A percentile compares a stretch with the other conserved stretches of the same genome.
phyloP scores from a whole-genome alignment of 2,888 invertebrate genomes.

The Cantharis flavilabris region DNA sequence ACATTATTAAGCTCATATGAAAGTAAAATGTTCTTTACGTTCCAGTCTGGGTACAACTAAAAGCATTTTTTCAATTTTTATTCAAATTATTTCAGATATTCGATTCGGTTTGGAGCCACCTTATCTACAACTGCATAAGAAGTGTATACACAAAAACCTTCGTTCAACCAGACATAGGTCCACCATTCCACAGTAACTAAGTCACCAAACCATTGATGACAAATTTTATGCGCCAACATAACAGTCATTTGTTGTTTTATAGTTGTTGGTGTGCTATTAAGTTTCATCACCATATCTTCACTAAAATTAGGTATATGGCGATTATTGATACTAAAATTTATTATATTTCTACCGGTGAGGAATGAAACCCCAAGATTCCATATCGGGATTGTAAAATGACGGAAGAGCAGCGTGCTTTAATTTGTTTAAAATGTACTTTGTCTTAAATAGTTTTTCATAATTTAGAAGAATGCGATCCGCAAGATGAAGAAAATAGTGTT shows the following conservation, averaged over 20 bases:
- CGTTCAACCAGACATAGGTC: constrained; percentile 68
- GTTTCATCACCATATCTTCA: constrained; percentile 62
- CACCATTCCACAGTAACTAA: constrained; percentile 68
- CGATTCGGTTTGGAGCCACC: constrained; percentile 23
- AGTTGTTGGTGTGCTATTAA: constrained; percentile 53
- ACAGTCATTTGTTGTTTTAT: constrained; percentile 56
- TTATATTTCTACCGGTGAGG: not conserved
- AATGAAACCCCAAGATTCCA: not conserved
- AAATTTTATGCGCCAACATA: constrained; percentile 66
- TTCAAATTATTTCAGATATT: not conserved
- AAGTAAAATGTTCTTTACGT: constrained; percentile 12
- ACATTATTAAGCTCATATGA: not conserved
- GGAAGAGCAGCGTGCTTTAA: not conserved
- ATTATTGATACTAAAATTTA: not conserved
- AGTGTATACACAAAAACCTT: constrained; percentile 70
- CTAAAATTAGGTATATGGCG: constrained; percentile 46
- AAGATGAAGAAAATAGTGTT: not conserved
- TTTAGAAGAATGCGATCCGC: not conserved
- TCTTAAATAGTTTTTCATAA: not conserved
- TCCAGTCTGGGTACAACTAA: constrained; percentile 14
- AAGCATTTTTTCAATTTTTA: not conserved
- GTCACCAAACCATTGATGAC: constrained; percentile 75
- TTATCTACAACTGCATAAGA: constrained; percentile 56
- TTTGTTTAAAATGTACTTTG: not conserved
- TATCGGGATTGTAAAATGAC: not conserved